A percentile compares a stretch with the other conserved stretches of the same genome.
These are phyloP conservation scores for Hirtodrosophila cameraria DNA, from an alignment of 2,888 invertebrate species.

Conservation along the genomic window DNA sequence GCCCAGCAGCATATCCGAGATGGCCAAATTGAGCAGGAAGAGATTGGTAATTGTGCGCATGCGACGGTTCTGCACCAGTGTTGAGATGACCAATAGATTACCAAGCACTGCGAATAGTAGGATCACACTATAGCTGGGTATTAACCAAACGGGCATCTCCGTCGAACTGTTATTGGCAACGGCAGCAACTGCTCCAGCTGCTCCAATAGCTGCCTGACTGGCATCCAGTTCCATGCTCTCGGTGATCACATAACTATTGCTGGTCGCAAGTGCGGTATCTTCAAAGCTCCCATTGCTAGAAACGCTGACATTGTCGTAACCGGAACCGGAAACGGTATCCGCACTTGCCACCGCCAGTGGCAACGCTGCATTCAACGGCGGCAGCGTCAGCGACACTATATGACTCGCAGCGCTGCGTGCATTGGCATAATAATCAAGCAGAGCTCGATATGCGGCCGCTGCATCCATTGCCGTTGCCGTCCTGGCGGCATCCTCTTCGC, in stretches of 20 bases:
- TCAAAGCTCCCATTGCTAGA: slow-evolving; percentile 14
- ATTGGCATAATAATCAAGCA: slow-evolving; percentile 62
- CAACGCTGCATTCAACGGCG: slow-evolving; percentile 43
- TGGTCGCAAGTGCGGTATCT: slow-evolving; percentile 9
- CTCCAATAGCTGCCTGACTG: neutral
- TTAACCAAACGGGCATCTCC: slow-evolving; percentile 75
- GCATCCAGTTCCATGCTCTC: slow-evolving; percentile 16
- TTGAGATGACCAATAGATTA: slow-evolving; percentile 91
- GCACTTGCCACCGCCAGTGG: slow-evolving; percentile 14
- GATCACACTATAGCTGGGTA: slow-evolving; percentile 89
- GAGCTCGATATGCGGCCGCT: slow-evolving; percentile 36
- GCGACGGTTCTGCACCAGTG: slow-evolving; percentile 89
- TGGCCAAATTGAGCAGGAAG: slow-evolving; percentile 89
- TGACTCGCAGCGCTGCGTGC: slow-evolving; percentile 58
- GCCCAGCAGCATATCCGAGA: slow-evolving; percentile 89
- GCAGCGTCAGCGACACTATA: slow-evolving; percentile 59
- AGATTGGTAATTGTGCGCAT: slow-evolving; percentile 93
- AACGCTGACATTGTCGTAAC: neutral
- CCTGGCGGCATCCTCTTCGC: slow-evolving; percentile 29
- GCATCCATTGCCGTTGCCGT: slow-evolving; percentile 16
- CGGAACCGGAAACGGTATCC: neutral
- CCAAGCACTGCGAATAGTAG: slow-evolving; percentile 91
- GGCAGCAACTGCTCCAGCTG: neutral
- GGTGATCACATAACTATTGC: slow-evolving; percentile 27
- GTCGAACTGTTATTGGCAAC: slow-evolving; percentile 18